Conservation (phyloP, 2,797 vertebrate genomes). For the Melanotaenia trifasciata region DNA sequence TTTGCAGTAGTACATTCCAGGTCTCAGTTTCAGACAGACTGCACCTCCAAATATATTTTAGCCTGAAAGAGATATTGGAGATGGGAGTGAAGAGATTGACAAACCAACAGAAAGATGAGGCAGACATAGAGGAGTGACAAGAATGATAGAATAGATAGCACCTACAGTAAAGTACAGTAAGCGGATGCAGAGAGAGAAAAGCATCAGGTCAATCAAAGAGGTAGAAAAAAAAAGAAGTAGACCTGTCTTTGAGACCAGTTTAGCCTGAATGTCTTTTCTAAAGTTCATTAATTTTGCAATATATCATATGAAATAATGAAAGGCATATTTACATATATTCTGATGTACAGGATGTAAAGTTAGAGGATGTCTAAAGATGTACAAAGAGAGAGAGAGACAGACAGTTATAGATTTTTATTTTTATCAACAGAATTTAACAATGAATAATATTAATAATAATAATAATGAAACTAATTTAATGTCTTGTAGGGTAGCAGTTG, state of each 20-base stretch:
- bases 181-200: constrained; percentile 25
- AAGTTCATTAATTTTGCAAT: background rate
- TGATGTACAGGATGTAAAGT: background rate
- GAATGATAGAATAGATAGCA: constrained; percentile 35
- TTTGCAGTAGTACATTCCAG: constrained; percentile 63
- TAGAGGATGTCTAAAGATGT: background rate
- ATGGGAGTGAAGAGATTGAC: constrained; percentile 60
- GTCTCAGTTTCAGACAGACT: constrained; percentile 75
- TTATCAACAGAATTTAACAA: constrained; percentile 84
- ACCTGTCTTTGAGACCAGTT: constrained; percentile 1
- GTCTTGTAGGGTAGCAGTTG: constrained; percentile 81
- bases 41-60: constrained; percentile 73
- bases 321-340: background rate
- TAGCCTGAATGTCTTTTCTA: background rate
- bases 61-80: constrained; percentile 72
- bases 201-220: constrained; percentile 36
- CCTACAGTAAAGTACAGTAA: constrained; percentile 15
- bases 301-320: background rate
- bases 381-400: constrained; percentile 80
- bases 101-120: constrained; percentile 55
- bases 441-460: constrained; percentile 58
- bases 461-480: constrained; percentile 85
- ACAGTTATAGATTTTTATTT: constrained; percentile 94
- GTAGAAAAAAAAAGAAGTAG: constrained; percentile 25
- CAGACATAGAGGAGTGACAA: constrained; percentile 47